Percentiles rank a stretch among this genome's conserved stretches.
phyloP scores from a whole-genome alignment of 1,140 invertebrate genomes.

The Matsumurasca onukii region DNA sequence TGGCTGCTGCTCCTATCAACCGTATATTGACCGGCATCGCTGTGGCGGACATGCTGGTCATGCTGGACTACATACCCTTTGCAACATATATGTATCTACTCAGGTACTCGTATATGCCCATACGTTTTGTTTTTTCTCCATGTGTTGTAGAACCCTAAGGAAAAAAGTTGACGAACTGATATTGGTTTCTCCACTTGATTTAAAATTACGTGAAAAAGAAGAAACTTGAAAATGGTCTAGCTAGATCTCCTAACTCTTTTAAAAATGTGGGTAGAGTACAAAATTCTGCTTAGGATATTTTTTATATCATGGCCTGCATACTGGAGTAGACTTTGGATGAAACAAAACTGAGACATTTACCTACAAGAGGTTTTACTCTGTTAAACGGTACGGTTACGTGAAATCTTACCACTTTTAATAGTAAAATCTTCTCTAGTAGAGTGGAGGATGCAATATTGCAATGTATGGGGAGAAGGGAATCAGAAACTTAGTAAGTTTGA shows the following conservation, averaged over 20 bases:
- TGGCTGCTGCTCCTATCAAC: slow-evolving; percentile 79
- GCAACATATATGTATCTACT: slow-evolving; percentile 70
- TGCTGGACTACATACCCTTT: slow-evolving; percentile 85
- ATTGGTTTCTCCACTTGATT: not conserved
- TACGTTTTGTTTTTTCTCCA: not conserved
- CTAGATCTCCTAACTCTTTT: not conserved
- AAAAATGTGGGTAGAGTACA: not conserved
- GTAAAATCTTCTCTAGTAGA: no score
- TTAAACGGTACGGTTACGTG: no score
- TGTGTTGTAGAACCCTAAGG: not conserved
- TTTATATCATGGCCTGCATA: no score
- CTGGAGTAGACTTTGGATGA: no score
- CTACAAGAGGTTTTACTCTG: no score
- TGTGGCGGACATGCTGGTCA: slow-evolving; percentile 80
- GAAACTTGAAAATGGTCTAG: not conserved
- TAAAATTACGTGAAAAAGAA: not conserved
- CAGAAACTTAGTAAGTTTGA: no score
- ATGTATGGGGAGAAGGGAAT: no score
- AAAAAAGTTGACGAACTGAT: not conserved
- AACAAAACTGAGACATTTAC: no score
- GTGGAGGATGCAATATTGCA: no score
- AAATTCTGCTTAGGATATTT: not conserved
- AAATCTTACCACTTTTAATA: no score
- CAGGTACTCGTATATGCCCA: not conserved
- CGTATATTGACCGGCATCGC: slow-evolving; percentile 78